Evolutionary conservation across 2,113 vertebrate species (phyloP).

Genomic region (Tupaia tana): DNA sequence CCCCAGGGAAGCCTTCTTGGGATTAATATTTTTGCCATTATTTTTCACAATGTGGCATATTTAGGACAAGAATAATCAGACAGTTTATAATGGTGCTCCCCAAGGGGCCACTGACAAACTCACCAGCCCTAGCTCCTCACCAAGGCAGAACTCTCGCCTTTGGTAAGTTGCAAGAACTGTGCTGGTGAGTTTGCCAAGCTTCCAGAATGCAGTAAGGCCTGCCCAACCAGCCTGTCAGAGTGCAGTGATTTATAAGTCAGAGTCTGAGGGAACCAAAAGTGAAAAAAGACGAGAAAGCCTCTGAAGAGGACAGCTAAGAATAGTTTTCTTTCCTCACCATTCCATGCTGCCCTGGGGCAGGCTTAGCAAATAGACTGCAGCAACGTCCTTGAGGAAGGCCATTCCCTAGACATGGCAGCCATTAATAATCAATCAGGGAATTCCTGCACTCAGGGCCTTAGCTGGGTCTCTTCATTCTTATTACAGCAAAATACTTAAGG

Average conservation of each 20-base stretch:
- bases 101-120: neutral
- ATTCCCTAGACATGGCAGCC: neutral
- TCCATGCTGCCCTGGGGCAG: neutral
- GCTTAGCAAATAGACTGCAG: neutral
- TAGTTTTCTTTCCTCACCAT: neutral
- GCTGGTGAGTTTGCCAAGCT: neutral
- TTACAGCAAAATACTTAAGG: neutral
- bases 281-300: neutral
- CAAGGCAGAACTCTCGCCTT: neutral
- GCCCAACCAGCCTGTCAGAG: conserved; percentile 45
- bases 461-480: neutral
- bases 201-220: conserved; percentile 48
- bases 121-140: neutral
- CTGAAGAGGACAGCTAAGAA: neutral
- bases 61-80: neutral
- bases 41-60: conserved; percentile 47
- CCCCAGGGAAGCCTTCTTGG: neutral
- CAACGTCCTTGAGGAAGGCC: neutral
- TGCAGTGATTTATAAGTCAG: conserved; percentile 27
- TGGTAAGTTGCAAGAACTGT: neutral
- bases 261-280: neutral
- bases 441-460: neutral
- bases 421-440: neutral
- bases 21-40: conserved; percentile 22
- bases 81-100: neutral